Evolutionary conservation across 2,888 invertebrate genomes (phyloP).

Genomic region (Cotesia congregata): DNA sequence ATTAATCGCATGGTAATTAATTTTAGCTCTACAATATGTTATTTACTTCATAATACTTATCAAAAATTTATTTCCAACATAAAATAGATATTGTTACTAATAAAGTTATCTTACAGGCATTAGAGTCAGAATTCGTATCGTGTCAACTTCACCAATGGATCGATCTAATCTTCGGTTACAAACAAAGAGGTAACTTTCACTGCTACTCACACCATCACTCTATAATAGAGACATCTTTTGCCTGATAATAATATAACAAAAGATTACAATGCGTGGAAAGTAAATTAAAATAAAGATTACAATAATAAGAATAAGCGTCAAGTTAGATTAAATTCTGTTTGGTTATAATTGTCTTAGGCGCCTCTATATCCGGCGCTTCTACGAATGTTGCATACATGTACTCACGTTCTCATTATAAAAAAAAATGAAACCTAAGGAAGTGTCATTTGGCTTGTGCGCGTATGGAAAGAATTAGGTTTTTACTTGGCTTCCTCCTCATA

Average conservation of each 20-base stretch:
- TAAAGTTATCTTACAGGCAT: conserved; percentile 74
- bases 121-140: conserved; percentile 99
- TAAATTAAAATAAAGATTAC: conserved; percentile 25
- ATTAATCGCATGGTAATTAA: conserved; percentile 90
- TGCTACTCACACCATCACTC: background rate
- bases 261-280: conserved; percentile 34
- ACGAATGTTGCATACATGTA: conserved; percentile 54
- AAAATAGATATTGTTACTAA: no score
- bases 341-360: conserved; percentile 68
- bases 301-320: conserved; percentile 35
- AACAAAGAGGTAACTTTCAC: conserved; percentile 85
- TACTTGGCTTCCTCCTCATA: conserved; percentile 60
- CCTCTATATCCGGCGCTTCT: conserved; percentile 70
- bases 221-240: background rate
- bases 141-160: conserved; percentile 99
- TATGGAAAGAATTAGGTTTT: conserved; percentile 69
- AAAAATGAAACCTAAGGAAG: conserved; percentile 32
- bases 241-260: conserved; percentile 9
- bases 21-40: conserved; percentile 39
- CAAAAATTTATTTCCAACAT: no score
- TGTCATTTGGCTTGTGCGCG: conserved; percentile 50
- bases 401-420: conserved; percentile 4
- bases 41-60: background rate
- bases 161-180: conserved; percentile 99
- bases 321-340: conserved; percentile 63